These are phyloP conservation scores for Gambusia holbrooki DNA, from an alignment of 2,113 vertebrate species.

Conservation along the genomic window DNA sequence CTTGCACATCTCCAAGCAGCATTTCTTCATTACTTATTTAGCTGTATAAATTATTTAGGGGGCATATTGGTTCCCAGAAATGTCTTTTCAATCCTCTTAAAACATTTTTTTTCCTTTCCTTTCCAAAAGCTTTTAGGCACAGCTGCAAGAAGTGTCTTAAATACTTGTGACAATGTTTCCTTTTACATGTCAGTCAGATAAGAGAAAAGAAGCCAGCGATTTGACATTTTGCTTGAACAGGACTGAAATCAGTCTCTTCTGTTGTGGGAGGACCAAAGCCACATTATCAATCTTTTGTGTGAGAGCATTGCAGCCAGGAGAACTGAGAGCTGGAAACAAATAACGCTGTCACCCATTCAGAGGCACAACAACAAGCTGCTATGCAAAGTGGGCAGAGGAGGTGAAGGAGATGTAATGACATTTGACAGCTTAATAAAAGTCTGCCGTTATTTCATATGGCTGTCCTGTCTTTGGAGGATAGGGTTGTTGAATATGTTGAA, in stretches of 20 bases:
- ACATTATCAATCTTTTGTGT: conserved; percentile 62
- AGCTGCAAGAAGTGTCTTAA: conserved; percentile 34
- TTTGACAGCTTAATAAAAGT: conserved; percentile 19
- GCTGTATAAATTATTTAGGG: conserved; percentile 26
- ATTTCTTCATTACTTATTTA: conserved; percentile 8
- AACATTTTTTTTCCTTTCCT: not conserved
- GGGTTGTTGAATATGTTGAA: too few relatives aligned
- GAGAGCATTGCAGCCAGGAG: conserved; percentile 27
- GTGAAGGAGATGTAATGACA: conserved; percentile 21
- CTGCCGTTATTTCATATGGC: not conserved
- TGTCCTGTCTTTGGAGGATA: not conserved
- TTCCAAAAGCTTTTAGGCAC: conserved; percentile 17
- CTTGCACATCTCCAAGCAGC: not conserved
- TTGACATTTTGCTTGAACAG: conserved; percentile 69
- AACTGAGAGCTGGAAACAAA: conserved; percentile 31
- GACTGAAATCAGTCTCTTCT: conserved; percentile 62
- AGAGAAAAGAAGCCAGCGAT: conserved; percentile 52
- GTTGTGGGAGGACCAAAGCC: conserved; percentile 40
- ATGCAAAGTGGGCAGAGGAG: conserved; percentile 29
- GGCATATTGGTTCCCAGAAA: conserved; percentile 18
- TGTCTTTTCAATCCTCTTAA: not conserved
- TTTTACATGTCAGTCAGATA: conserved; percentile 59
- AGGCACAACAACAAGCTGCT: conserved; percentile 9
- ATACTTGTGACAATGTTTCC: conserved; percentile 51
- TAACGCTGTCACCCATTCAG: not conserved